phyloP scores from a whole-genome alignment of 1,140 invertebrate species.

The Andricus grossulariae region DNA sequence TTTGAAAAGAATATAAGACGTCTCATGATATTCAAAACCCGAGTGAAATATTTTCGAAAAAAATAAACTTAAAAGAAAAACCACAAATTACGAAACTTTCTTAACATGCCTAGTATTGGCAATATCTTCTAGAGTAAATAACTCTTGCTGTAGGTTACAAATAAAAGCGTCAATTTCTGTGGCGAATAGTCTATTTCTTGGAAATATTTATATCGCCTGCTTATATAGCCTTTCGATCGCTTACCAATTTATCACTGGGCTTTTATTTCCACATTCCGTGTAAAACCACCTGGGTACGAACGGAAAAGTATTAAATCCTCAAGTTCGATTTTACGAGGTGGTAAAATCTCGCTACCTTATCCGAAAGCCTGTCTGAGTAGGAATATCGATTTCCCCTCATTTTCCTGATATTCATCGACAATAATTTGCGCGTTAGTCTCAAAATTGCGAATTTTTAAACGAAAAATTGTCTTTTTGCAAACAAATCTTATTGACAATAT shows the following conservation, averaged over 20 bases:
- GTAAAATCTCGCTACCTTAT: not conserved
- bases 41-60: not conserved
- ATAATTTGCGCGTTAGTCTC: not conserved
- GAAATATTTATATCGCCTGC: slow-evolving; percentile 37
- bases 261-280: slow-evolving; percentile 34
- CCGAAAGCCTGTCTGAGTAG: not conserved
- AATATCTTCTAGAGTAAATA: slow-evolving; percentile 22
- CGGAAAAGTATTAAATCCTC: slow-evolving; percentile 44
- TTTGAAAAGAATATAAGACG: slow-evolving; percentile 30
- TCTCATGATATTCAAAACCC: slow-evolving; percentile 17
- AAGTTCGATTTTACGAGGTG: slow-evolving; percentile 13
- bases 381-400: not conserved
- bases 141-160: slow-evolving; percentile 32
- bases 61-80: too few species aligned
- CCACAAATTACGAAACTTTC: too few species aligned
- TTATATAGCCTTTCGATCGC: slow-evolving; percentile 43
- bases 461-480: not conserved
- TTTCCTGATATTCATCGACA: not conserved
- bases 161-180: slow-evolving; percentile 33
- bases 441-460: too few species aligned
- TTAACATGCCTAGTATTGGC: slow-evolving; percentile 19
- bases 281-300: slow-evolving; percentile 34
- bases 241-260: slow-evolving; percentile 54
- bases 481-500: slow-evolving; percentile 43
- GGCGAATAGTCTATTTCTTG: not conserved